Base-by-base conservation (phyloP, 2,113 vertebrate genomes). In the Sapajus apella region DNA sequence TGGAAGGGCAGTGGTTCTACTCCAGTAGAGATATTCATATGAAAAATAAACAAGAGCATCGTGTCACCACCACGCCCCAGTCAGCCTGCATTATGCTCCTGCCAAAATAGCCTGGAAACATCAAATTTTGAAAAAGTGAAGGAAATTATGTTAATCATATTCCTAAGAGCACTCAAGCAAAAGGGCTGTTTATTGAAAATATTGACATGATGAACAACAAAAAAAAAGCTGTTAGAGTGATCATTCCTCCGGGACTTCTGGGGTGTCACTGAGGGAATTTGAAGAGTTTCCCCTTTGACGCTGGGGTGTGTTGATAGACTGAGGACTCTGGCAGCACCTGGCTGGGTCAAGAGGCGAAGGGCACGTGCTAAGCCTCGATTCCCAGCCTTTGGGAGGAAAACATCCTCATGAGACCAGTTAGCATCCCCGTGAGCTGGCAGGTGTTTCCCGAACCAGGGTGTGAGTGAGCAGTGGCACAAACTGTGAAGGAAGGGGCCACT, bases 101-200 rank as follows among this genome's bases (percentile, higher is more conserved):
- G 7, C 83, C 96, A 90, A 93, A 90, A 79, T 14, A 61, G 16
- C 83, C 91, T 47, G 88, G 95, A 97, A 97, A 97, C 68, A 94
- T n/a, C 85, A 32, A 94, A 79, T 94, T 96, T 90, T 50, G 56
- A 97, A 90, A 61, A 96, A 96, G 73, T 56, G 94, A 91, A 97
- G 92, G 81, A 95, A 90, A 97, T 98, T 94, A 82, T 50, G 96
- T 94, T 98, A 87, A 97, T 97, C 97, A 20, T 27, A 84, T 97
- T 97, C 77, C 90, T 96, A 89, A 98, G 98, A 97, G 92, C 97
- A 95, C 72, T 97, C 93, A 85, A 72, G 88, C 94, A 95, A 92
- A 58, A 98, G 92, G 86, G 93, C 81, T 96, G 94, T 97, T 96
- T 90, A 97, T 95, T 96, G 97, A 97, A 88, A 98, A 97, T 88